Evolutionary conservation across 2,797 vertebrate species (phyloP).

Genomic region (Pangasius larnaudii): DNA sequence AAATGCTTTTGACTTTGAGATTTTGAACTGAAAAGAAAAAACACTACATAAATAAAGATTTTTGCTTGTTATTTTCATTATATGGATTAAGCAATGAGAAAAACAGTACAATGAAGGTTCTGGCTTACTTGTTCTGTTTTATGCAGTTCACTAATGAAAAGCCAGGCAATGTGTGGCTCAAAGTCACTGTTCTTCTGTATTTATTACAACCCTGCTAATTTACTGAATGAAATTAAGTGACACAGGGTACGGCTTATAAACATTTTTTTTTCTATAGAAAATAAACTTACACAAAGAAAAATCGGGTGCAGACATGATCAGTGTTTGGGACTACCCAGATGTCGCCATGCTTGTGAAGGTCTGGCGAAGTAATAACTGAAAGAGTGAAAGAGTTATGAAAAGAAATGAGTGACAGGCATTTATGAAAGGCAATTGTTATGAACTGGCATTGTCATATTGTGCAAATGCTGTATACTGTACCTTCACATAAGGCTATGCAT

Average conservation of each 20-base stretch:
- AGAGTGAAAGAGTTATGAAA: slow-evolving; percentile 12
- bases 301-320: slow-evolving; percentile 90
- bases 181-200: not conserved
- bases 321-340: slow-evolving; percentile 92
- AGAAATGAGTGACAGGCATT: slow-evolving; percentile 8
- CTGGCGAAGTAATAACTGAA: slow-evolving; percentile 88
- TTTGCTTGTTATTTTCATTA: not conserved
- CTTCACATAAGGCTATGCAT: slow-evolving; percentile 94
- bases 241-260: not conserved
- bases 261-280: not conserved
- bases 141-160: not conserved
- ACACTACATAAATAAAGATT: not conserved
- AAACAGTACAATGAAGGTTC: not conserved
- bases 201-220: not conserved
- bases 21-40: not conserved
- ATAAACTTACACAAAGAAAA: slow-evolving; percentile 91
- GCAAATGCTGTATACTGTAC: slow-evolving; percentile 63
- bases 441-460: not conserved
- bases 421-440: not conserved
- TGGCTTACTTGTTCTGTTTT: not conserved
- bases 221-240: not conserved
- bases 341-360: slow-evolving; percentile 92
- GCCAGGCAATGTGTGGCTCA: too few relatives aligned
- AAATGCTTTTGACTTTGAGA: not conserved
- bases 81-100: not conserved